Evolutionary conservation across 2,797 vertebrate genomes (phyloP).

Genomic region (Fundulus diaphanus): DNA sequence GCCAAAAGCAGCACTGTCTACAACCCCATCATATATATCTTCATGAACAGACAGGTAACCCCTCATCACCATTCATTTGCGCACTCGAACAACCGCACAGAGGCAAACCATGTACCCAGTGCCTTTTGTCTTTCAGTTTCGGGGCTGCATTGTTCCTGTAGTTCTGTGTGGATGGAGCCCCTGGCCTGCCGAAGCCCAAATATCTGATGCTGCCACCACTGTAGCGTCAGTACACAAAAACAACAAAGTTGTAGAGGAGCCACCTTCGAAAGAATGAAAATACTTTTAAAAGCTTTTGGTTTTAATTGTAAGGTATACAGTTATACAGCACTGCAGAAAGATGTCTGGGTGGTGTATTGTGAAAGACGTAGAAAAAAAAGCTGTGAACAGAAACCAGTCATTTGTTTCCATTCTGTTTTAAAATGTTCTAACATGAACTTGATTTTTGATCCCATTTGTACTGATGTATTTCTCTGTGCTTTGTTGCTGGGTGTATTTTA

Average conservation of each 20-base stretch:
- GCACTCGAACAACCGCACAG: not conserved
- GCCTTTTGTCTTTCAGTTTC: conserved; percentile 69
- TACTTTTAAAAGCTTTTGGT: not conserved
- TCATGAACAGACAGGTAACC: conserved; percentile 82
- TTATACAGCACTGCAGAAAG: not conserved
- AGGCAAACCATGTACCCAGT: not conserved
- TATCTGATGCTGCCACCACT: conserved; percentile 48
- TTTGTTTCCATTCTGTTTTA: not conserved
- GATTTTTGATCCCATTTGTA: not conserved
- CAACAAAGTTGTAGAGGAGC: conserved; percentile 47
- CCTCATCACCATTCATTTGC: not conserved
- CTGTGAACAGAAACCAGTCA: not conserved
- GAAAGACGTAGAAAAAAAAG: not conserved
- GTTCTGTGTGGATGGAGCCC: conserved; percentile 80
- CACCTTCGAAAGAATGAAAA: conserved; percentile 46
- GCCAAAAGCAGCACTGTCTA: conserved; percentile 81
- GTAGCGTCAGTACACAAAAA: conserved; percentile 46
- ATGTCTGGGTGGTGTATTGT: not conserved
- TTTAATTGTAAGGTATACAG: not conserved
- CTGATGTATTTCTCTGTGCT: not conserved
- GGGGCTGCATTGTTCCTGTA: conserved; percentile 67
- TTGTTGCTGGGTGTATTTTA: not conserved
- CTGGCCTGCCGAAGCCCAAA: conserved; percentile 44
- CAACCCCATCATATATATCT: conserved; percentile 83
- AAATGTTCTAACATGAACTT: not conserved